Percentiles rank a stretch among this genome's conserved stretches.
phyloP scores from a whole-genome alignment of 2,797 vertebrate genomes.

The Hydrophis major region DNA sequence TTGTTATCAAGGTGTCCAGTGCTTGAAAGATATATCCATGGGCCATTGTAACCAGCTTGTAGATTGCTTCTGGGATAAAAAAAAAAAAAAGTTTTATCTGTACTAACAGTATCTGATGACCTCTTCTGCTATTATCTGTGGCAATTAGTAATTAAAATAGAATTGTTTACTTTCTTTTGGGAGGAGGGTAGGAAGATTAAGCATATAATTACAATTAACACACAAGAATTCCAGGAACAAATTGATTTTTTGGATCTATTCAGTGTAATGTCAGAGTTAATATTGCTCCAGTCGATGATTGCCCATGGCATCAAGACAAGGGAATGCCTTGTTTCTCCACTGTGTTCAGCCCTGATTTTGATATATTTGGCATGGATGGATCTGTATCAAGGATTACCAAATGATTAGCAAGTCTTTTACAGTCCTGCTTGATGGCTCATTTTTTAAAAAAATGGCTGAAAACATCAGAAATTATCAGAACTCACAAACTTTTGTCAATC shows the following conservation, averaged over 20 bases:
- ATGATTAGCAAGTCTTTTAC: neutral
- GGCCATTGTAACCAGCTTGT: neutral
- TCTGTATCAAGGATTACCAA: neutral
- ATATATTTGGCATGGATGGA: neutral
- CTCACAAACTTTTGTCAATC: neutral
- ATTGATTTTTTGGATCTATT: neutral
- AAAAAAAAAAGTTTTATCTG: no score
- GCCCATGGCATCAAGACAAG: neutral
- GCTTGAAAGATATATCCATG: neutral
- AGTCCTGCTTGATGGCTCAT: neutral
- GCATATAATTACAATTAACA: neutral
- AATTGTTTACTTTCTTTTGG: neutral
- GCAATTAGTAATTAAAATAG: neutral
- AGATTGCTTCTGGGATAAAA: neutral
- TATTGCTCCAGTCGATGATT: neutral
- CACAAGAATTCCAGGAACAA: neutral
- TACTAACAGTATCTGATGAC: neutral
- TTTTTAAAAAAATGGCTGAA: neutral
- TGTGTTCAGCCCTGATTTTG: neutral
- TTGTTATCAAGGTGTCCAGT: neutral
- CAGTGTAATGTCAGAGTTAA: neutral
- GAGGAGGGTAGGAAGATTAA: neutral
- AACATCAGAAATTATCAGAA: neutral
- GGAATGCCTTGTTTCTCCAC: neutral
- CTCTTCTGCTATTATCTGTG: neutral